Evolutionary conservation across 2,113 vertebrate genomes (phyloP).

Genomic region (Sitta europaea): DNA sequence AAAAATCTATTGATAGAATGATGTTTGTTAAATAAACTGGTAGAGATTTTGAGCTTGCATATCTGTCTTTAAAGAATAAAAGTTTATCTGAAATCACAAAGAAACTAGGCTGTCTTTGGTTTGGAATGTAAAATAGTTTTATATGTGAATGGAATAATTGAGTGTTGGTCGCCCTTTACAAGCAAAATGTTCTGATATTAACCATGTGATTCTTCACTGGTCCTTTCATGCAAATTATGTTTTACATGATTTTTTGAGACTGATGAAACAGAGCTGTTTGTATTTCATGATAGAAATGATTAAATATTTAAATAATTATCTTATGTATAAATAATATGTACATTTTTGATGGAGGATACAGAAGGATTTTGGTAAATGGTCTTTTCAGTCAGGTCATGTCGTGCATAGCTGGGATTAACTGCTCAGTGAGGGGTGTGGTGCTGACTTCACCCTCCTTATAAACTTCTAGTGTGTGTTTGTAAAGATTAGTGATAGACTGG

Average conservation of each 20-base stretch:
- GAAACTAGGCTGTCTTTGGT: not conserved
- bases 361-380: not conserved
- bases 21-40: not conserved
- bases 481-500: not conserved
- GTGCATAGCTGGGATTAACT: not conserved
- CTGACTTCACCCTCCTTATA: not conserved
- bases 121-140: not conserved
- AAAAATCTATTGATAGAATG: not conserved
- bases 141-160: not conserved
- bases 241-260: not conserved
- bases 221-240: not conserved
- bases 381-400: not conserved
- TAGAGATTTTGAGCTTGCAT: not conserved
- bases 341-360: not conserved
- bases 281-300: not conserved
- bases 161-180: not conserved
- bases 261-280: not conserved
- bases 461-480: not conserved
- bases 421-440: not conserved
- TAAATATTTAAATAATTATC: conserved; percentile 17
- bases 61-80: not conserved
- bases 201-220: not conserved
- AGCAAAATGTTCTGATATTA: conserved; percentile 13
- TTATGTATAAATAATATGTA: not conserved
- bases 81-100: not conserved